Percentiles rank a stretch among this genome's conserved stretches.
Evolutionary conservation across 2,113 vertebrate genomes (phyloP).

Genomic region (Xiphophorus couchianus): DNA sequence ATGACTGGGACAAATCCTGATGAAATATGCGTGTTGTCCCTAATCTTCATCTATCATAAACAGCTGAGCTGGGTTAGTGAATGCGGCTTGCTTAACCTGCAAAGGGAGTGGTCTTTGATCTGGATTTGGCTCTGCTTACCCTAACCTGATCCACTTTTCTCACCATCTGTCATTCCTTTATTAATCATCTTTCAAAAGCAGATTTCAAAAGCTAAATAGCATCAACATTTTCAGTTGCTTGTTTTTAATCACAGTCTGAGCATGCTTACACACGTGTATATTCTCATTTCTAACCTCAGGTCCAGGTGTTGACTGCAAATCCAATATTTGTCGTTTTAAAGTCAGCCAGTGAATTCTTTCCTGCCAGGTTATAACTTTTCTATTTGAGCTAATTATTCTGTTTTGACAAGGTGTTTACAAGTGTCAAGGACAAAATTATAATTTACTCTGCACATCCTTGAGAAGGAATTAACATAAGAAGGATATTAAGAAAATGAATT

Average conservation of each 20-base stretch:
- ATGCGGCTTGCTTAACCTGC: conserved; percentile 71
- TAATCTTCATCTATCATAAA: conserved; percentile 74
- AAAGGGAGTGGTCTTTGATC: conserved; percentile 64
- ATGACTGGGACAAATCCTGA: conserved; percentile 69
- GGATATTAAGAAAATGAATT: conserved; percentile 19
- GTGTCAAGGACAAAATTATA: conserved; percentile 39
- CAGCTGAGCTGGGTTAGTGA: conserved; percentile 72
- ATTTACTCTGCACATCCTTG: conserved; percentile 17
- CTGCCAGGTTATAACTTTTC: conserved; percentile 16
- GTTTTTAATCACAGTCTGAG: conserved; percentile 1
- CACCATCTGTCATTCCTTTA: conserved; percentile 69
- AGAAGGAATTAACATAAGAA: conserved; percentile 22
- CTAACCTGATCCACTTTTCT: conserved; percentile 54
- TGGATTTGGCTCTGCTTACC: conserved; percentile 61
- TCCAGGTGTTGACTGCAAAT: background rate
- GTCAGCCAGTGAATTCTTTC: conserved; percentile 2
- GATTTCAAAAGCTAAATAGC: conserved; percentile 33
- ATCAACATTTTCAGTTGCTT: conserved; percentile 11
- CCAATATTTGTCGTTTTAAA: background rate
- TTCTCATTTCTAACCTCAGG: background rate
- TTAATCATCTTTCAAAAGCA: conserved; percentile 46
- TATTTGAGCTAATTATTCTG: conserved; percentile 37
- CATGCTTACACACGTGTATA: background rate
- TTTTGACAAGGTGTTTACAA: conserved; percentile 30
- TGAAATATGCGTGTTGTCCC: conserved; percentile 70